These are phyloP conservation scores for Drosophila mayri DNA, from an alignment of 1,140 invertebrate genomes.

Conservation along the genomic window DNA sequence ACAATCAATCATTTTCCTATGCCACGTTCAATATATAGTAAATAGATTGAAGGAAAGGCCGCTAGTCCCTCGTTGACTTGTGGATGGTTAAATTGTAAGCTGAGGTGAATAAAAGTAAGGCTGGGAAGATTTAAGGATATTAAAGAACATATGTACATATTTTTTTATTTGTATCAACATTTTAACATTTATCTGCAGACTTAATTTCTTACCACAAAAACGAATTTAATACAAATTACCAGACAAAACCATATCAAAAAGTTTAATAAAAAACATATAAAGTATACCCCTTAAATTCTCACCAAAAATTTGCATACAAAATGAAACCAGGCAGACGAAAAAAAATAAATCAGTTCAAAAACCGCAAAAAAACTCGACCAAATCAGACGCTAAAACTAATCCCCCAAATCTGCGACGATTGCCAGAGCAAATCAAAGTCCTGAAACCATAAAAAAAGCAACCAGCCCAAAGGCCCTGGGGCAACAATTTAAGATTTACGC, in stretches of 20 bases:
- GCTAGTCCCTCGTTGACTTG: neutral
- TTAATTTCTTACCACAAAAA: neutral
- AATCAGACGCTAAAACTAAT: constrained; percentile 61
- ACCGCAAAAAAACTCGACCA: constrained; percentile 25
- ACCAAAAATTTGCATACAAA: constrained; percentile 52
- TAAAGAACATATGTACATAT: neutral
- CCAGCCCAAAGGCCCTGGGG: constrained; percentile 45
- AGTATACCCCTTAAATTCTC: constrained; percentile 9
- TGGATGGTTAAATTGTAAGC: neutral
- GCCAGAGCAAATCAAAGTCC: constrained; percentile 55
- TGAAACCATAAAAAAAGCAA: constrained; percentile 53
- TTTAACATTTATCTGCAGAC: neutral
- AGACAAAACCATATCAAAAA: constrained; percentile 2
- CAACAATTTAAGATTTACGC: constrained; percentile 77
- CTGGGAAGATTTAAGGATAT: neutral
- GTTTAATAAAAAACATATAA: constrained; percentile 5
- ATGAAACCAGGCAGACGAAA: constrained; percentile 7
- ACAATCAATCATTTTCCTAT: constrained; percentile 64
- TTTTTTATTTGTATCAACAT: too few species aligned
- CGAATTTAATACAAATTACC: neutral
- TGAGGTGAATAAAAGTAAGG: constrained; percentile 13
- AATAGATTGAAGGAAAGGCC: constrained; percentile 1
- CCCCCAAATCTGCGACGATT: constrained; percentile 62
- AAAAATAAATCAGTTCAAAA: neutral
- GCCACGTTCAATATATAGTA: constrained; percentile 14